Evolutionary conservation across 1,140 invertebrate species (phyloP).

Genomic region (Panagrolaimus sp.): DNA sequence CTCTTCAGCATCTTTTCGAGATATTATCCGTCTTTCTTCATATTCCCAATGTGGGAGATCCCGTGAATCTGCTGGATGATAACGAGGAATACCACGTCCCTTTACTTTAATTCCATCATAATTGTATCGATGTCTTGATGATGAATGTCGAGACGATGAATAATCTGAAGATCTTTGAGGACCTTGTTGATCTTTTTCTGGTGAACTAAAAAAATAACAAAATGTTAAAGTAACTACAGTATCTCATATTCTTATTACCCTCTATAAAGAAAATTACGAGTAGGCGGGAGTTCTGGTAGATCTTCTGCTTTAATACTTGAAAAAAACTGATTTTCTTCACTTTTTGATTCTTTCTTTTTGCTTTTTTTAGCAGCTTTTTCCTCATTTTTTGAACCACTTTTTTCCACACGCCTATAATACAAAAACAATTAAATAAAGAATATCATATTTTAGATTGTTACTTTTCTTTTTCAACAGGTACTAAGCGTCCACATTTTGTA

Average conservation of each 20-base stretch:
- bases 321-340: not conserved
- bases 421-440: not conserved
- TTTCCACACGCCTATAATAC: not conserved
- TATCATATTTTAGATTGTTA: not conserved
- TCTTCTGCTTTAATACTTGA: not conserved
- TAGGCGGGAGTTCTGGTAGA: not conserved
- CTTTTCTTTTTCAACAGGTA: slow-evolving; percentile 3
- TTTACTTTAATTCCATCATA: no score
- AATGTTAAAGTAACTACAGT: not conserved
- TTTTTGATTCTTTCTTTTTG: not conserved
- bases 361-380: not conserved
- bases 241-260: not conserved
- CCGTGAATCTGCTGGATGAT: no score
- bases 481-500: slow-evolving; percentile 17
- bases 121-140: no score
- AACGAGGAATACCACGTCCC: no score
- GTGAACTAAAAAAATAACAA: not conserved
- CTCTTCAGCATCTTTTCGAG: no score
- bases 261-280: not conserved
- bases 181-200: not conserved
- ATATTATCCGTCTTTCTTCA: no score
- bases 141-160: no score
- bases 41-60: no score
- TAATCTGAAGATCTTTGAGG: no score
- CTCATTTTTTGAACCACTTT: not conserved